Evolutionary conservation across 2,113 vertebrate genomes (phyloP).

Genomic region (Noctilio leporinus): DNA sequence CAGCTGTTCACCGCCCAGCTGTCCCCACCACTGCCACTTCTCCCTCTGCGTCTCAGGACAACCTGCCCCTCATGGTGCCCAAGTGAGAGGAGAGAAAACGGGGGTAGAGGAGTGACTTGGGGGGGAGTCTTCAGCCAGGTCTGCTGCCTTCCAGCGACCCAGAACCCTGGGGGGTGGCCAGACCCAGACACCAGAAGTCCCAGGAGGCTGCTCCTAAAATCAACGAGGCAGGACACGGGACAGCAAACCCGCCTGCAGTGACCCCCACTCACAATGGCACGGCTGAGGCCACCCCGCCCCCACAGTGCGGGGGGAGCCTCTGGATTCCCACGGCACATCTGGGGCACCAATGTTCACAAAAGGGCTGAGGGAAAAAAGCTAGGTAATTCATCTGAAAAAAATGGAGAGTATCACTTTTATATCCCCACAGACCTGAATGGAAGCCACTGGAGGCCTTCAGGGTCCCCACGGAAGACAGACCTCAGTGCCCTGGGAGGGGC

Average conservation of each 20-base stretch:
- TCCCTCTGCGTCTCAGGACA: not conserved
- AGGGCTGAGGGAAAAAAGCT: not conserved
- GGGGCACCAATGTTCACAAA: not conserved
- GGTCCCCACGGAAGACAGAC: not conserved
- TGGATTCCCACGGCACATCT: rapidly evolving
- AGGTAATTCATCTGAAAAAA: not conserved
- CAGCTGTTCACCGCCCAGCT: rapidly evolving
- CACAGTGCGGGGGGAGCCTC: no score
- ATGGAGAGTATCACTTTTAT: not conserved
- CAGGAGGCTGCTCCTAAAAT: rapidly evolving
- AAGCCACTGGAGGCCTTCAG: not conserved
- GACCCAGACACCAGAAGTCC: not conserved
- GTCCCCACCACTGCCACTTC: rapidly evolving
- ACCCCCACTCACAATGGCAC: rapidly evolving
- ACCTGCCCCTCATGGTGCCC: rapidly evolving
- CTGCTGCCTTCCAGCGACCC: not conserved
- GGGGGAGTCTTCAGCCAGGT: not conserved
- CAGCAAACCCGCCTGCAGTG: rapidly evolving
- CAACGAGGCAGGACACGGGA: rapidly evolving
- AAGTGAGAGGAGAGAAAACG: rapidly evolving
- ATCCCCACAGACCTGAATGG: rapidly evolving
- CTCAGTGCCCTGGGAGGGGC: not conserved
- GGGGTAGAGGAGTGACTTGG: not conserved
- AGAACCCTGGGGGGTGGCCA: not conserved
- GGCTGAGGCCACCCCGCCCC: not conserved